Evolutionary conservation across 2,797 vertebrate genomes (phyloP).

Genomic region (Monodelphis domestica): DNA sequence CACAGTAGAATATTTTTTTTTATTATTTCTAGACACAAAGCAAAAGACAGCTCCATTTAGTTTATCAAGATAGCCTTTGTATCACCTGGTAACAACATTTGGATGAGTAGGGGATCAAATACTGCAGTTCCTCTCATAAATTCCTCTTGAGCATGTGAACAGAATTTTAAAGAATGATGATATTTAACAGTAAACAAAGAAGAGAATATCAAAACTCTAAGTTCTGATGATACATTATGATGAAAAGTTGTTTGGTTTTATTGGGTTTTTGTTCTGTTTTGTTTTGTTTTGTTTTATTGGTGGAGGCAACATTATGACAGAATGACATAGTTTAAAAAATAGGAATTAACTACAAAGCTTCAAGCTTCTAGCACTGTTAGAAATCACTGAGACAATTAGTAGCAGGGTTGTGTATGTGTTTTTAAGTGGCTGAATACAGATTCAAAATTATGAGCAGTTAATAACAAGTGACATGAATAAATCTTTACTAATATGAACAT

Average conservation of each 20-base stretch:
- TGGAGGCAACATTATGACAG: constrained; percentile 29
- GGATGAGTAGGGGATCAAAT: not conserved
- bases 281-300: constrained; percentile 2
- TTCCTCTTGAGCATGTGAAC: constrained; percentile 56
- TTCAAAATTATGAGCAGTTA: constrained; percentile 77
- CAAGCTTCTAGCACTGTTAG: constrained; percentile 66
- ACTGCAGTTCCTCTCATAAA: constrained; percentile 55
- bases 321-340: constrained; percentile 74
- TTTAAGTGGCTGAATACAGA: constrained; percentile 78
- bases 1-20: constrained; percentile 37
- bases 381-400: constrained; percentile 79
- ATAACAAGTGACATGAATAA: constrained; percentile 79
- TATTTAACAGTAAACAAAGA: constrained; percentile 32
- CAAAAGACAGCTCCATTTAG: not conserved
- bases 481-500: constrained; percentile 75
- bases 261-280: too few relatives aligned
- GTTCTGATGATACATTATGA: not conserved
- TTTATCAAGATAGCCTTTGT: not conserved
- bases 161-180: constrained; percentile 63
- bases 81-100: constrained; percentile 58
- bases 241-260: not conserved
- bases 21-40: not conserved
- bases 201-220: constrained; percentile 27
- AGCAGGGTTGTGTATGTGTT: constrained; percentile 52
- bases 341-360: constrained; percentile 61